These are phyloP conservation scores for Odiellus spinosus DNA, from an alignment of 2,888 invertebrate genomes.

Conservation along the genomic window DNA sequence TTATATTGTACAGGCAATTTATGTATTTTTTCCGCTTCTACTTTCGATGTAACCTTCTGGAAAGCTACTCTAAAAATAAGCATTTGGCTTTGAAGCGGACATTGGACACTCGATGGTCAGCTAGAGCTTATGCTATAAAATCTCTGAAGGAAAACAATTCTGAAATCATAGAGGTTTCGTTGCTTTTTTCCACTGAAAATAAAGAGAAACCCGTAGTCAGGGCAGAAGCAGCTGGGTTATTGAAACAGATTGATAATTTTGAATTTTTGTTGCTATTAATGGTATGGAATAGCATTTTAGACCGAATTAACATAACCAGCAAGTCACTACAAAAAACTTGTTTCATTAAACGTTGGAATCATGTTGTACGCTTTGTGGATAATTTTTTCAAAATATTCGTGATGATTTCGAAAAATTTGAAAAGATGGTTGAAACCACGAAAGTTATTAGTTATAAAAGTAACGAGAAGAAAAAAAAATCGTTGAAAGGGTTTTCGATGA, in stretches of 20 bases:
- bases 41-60: not conserved
- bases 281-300: not conserved
- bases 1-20: not conserved
- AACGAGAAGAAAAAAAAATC: not conserved
- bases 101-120: slow-evolving; percentile 3
- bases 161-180: not conserved
- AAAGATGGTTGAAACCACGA: not conserved
- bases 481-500: not conserved
- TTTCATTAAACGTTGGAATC: not conserved
- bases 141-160: slow-evolving; percentile 1
- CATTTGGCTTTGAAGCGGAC: not conserved
- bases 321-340: not conserved
- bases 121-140: slow-evolving; percentile 1
- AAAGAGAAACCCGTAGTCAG: not conserved
- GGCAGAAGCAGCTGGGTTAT: not conserved
- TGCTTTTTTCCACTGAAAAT: not conserved
- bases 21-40: not conserved
- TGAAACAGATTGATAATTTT: not conserved
- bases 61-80: too few species aligned
- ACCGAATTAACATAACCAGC: not conserved
- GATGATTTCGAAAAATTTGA: not conserved
- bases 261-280: not conserved
- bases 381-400: not conserved
- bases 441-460: too few species aligned
- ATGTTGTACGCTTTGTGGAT: not conserved